Evolutionary conservation across 2,113 vertebrate genomes (phyloP), one percentile per base, ranked within the genome.

Genomic region (Mustela nigripes): DNA sequence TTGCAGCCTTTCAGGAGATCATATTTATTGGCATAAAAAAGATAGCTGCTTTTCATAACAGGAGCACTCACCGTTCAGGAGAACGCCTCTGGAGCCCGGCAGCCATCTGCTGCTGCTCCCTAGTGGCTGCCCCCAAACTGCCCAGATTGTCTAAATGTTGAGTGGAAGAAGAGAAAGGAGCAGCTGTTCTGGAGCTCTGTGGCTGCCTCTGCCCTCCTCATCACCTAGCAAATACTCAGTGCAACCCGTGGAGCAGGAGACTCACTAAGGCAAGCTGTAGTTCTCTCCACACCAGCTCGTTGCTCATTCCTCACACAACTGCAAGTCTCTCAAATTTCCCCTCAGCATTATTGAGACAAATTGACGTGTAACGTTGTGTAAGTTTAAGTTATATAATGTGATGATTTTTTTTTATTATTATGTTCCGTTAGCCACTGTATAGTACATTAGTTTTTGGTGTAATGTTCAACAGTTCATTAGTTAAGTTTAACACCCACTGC

Each of bases 91-190:
- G 18, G 48, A 96, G 85, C 62, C 1, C 19, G 45, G 62, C 63
- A 31, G 82, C 93, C 97, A 97, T 97, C 97, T 97, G 97, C 81
- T 89, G 42, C 85, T 83, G 71, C 95, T 95, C 97, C 95, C 98
- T 76, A 3, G 96, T 53, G 97, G 85, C 93, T 73, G 58, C 53
- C 91, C 74, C 50, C 1, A 69, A 63, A 90, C 91, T 86, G 94
- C 89, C 73, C 89, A 63, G 90, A 92, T n/a, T 91, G 88, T 95
- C 85, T 79, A 39, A 76, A 33, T 67, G 69, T 33, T 58, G 67
- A 86, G 91, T 69, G 76, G 76, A 85, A 74, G 71, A 86, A 83
- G 42, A 82, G 82, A 91, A n/a, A 10, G 36, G 24, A 96, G 45
- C 97, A 98, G 95, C 91, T 98, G 97, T 91, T 95, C 36, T 58